Evolutionary conservation across 1,140 invertebrate genomes (phyloP), one percentile per base, ranked within the genome.

Genomic region (Antheraea pernyi): DNA sequence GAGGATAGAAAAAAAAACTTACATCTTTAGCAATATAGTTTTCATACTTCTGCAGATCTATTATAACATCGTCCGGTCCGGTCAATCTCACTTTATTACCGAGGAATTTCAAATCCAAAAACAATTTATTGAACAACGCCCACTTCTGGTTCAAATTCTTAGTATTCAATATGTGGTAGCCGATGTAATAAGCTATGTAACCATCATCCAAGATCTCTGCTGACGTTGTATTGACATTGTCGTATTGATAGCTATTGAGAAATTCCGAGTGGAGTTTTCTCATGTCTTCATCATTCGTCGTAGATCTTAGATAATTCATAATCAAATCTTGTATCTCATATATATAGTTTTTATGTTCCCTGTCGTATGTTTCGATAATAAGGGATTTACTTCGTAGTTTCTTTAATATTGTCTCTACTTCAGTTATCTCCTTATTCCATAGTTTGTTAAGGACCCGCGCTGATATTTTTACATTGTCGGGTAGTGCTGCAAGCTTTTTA

Each of bases 301-400:
- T 81, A 0, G 73, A 78, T 67, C 75, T 83, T 16, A 91, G 71
- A 74, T 84, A 91, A 58, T 85, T 82, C 88, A 91, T 89, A 18
- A 92, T 90, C 0, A 91, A 75, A 58, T 90, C 87, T 59, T 92
- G 86, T 58, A 91, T 79, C 71, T 92, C 89, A 46, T 92, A 92
- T 0, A 83, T 71, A 68, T 92, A 91, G 61, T 83, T 87, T 7
- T 70, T 79, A 63, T 84, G 81, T 19, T 92, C 86, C 7, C 79
- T 70, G 62, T 89, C 85, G 18, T 88, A 92, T 6, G 68, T 71
- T 39, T 88, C 77, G 7, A 83, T 85, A 13, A 92, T 81, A 0
- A 92, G 73, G 0, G 86, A 91, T 65, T 92, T 92, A 65, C 81
- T 84, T 22, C 78, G 72, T 7, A 92, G 71, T 69, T 86, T 82